Conservation (phyloP, 2,797 vertebrate species). For the Anomalospiza imberbis region DNA sequence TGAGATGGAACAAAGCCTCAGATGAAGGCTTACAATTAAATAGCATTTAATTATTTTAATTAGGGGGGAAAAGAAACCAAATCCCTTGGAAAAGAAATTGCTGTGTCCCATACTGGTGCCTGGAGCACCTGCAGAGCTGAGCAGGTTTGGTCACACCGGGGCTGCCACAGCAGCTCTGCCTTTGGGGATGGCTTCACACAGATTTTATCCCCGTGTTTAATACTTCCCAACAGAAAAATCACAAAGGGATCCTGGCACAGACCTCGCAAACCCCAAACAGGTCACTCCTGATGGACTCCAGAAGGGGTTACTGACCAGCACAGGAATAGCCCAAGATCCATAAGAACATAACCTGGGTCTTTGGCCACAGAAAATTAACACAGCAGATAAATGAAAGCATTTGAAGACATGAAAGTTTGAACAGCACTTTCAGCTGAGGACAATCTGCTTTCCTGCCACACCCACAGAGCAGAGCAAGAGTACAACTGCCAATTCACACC, state of each 20-base stretch:
- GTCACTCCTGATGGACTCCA: neutral
- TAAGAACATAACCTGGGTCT: neutral
- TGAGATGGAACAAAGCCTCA: slow-evolving; percentile 1
- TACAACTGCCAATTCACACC: neutral
- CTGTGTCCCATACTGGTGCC: neutral
- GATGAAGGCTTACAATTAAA: slow-evolving; percentile 50
- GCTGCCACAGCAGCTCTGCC: neutral
- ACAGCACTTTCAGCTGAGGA: neutral
- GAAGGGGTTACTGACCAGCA: neutral
- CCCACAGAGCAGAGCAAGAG: neutral
- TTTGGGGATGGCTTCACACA: neutral
- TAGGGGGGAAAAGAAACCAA: neutral
- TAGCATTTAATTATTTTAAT: slow-evolving; percentile 54
- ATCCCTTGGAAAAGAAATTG: neutral
- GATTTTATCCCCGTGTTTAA: neutral
- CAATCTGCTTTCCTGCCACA: neutral
- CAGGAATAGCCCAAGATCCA: neutral
- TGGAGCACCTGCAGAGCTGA: neutral
- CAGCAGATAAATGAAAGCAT: neutral
- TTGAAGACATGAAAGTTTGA: neutral
- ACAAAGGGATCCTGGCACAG: neutral
- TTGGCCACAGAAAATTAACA: neutral
- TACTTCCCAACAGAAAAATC: neutral
- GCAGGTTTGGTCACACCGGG: neutral
- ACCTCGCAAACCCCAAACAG: neutral